Evolutionary conservation across 2,113 vertebrate species (phyloP), one percentile per base, ranked within the genome.

Genomic region (Xenus cinereus): DNA sequence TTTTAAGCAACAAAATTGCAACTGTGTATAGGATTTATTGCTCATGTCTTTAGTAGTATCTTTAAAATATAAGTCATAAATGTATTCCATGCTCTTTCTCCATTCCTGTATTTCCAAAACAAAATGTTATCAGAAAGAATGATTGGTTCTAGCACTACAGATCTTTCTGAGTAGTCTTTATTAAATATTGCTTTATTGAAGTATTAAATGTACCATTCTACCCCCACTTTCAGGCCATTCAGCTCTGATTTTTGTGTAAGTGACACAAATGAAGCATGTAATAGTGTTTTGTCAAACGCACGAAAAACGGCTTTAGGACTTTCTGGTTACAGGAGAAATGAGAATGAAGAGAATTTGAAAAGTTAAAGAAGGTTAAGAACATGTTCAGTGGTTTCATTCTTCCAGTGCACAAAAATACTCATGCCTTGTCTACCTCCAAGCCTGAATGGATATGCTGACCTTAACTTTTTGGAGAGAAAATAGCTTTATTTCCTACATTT

Each of bases 231-330:
- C 24, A 56, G 50, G 46, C 43, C 54, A 62, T 48, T 91, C 67
- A 87, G 46, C 32, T 91, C 87, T 76, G 32, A 20, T 72, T 79
- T 95, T 82, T 89, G 39, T 72, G 51, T 79, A 91, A 82, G 57
- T 84, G 90, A 79, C 73, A 59, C 50, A 87, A 93, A 91, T 63
- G 67, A 89, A 91, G 72, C 71, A 79, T 67, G 59, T 79, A 94
- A 90, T 83, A 76, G 37, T 33, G 21, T 84, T 87, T 77, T 91
- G 50, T 85, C 46, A 84, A 91, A 83, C 16, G 18, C 27, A 56
- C 73, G 53, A 95, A 73, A 73, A 93, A 89, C 2, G 8, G 17
- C 46, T 84, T 86, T 78, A 94, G 51, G 77, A 50, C 46, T 84
- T 89, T 63, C 64, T 54, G 75, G 68, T 59, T 71, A 39, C 8